Base-by-base conservation (phyloP, 2,113 vertebrate genomes). In the Microtus ochrogaster region DNA sequence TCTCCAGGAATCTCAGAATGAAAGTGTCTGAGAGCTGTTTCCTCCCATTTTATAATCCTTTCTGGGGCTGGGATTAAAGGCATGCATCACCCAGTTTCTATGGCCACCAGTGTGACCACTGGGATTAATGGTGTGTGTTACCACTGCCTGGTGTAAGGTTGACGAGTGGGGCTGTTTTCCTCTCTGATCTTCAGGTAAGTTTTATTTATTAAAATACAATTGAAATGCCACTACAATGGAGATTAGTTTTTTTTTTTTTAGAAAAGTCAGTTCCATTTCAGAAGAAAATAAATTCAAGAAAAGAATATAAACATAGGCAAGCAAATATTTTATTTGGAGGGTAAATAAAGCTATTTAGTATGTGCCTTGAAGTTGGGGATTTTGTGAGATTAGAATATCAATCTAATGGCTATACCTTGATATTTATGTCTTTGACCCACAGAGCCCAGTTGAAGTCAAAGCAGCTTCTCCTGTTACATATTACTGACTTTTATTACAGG, bases 231-330 rank as follows among this genome's bases (percentile, higher is more conserved):
- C 58, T 21, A 58, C 58, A 58, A 21, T 58, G 19, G 22, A 89
- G 14, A 33, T 52, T 22, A 44, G 17, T 55, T 55, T 58, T 58
- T 44, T 44, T 44, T 44, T 44, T 58, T 63, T 44, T 36, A 65
- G 16, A 89, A 85, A 65, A 65, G 21, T 47, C 41, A 94, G 19
- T 95, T 28, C 70, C 19, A 47, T 92, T 93, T 94, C 33, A 92
- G 44, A 49, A 92, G 49, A 33, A 95, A 95, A 93, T 70, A 93
- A 93, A 86, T 93, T 89, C 72, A 49, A 91, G n/a, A 58, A 66
- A 92, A 82, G 22, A 44, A 52, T 49, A 72, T n/a, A 0, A 79
- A 86, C 44, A 84, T 49, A 89, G 49, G 12, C 47, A 76, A 92
- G 10, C 0, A 74, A 30, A 12, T 73, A 63, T 68, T 96, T 84